These are phyloP conservation scores for Ciconia stormi DNA, from an alignment of 2,113 vertebrate genomes.

Conservation along the genomic window DNA sequence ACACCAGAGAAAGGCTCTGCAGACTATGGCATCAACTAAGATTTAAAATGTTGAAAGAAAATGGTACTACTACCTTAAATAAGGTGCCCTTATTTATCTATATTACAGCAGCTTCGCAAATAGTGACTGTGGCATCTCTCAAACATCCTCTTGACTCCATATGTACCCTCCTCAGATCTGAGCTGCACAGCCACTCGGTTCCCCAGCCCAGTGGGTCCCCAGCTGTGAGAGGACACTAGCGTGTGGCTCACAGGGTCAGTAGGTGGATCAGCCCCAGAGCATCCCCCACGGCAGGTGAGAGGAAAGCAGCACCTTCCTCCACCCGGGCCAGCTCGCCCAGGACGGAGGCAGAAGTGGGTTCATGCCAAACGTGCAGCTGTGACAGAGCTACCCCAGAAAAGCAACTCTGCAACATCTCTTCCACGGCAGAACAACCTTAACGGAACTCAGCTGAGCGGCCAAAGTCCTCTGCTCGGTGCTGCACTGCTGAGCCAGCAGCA, in stretches of 20 bases:
- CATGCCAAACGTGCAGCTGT: background rate
- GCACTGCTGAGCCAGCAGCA: background rate
- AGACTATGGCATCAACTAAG: background rate
- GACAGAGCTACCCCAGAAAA: background rate
- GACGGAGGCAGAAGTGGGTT: background rate
- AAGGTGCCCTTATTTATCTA: background rate
- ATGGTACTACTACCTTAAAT: too few relatives aligned
- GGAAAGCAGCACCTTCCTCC: background rate
- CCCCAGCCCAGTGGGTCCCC: background rate
- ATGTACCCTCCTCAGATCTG: background rate
- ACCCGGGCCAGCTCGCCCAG: background rate
- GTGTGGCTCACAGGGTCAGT: accelerated
- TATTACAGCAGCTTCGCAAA: background rate
- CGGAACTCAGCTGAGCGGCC: background rate
- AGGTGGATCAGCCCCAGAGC: background rate
- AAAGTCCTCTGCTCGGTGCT: background rate
- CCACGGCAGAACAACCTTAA: background rate
- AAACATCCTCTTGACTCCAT: background rate
- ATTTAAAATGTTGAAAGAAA: background rate
- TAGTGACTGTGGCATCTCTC: background rate
- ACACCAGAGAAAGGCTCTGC: background rate
- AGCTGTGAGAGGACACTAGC: background rate
- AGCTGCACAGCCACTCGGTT: background rate
- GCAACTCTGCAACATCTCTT: background rate
- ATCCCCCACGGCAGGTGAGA: background rate